These are phyloP conservation scores for Drosophila nannoptera DNA, from an alignment of 1,140 invertebrate genomes.

Conservation along the genomic window DNA sequence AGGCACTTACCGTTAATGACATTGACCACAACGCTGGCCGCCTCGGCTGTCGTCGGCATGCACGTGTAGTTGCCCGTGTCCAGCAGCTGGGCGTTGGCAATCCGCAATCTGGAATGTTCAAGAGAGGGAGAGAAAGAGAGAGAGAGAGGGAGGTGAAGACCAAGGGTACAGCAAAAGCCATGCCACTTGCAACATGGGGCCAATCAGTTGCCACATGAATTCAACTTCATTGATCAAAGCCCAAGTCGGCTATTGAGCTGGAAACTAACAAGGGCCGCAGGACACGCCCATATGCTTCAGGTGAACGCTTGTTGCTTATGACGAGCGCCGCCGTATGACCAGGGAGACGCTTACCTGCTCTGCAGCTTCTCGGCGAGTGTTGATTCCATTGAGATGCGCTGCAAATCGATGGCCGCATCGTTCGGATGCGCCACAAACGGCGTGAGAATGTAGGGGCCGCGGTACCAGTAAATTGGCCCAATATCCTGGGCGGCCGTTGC, in stretches of 20 bases:
- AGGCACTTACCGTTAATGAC: conserved; percentile 89
- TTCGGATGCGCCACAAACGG: conserved; percentile 79
- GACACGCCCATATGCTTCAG: neutral
- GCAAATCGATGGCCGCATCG: conserved; percentile 78
- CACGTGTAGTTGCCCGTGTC: conserved; percentile 94
- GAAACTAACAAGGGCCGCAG: conserved; percentile 44
- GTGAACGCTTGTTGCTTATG: neutral
- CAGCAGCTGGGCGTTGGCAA: conserved; percentile 84
- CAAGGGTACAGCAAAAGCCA: conserved; percentile 37
- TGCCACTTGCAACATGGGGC: conserved; percentile 19
- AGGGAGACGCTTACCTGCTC: conserved; percentile 63
- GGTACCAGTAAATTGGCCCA: conserved; percentile 91
- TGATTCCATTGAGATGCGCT: conserved; percentile 78
- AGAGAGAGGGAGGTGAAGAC: neutral
- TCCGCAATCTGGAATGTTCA: conserved; percentile 82
- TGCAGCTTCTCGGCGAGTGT: conserved; percentile 71
- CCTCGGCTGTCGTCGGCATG: conserved; percentile 88
- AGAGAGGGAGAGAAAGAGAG: neutral
- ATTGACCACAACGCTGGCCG: conserved; percentile 91
- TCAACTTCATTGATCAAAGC: conserved; percentile 72
- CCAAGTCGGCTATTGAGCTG: conserved; percentile 40
- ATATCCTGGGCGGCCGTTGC: conserved; percentile 86
- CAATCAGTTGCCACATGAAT: conserved; percentile 52
- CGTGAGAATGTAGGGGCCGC: conserved; percentile 80
- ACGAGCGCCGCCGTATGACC: neutral